These are phyloP conservation scores for Mesocentrotus franciscanus DNA, from an alignment of 53 echinoderm and acorn worm species.

Conservation along the genomic window DNA sequence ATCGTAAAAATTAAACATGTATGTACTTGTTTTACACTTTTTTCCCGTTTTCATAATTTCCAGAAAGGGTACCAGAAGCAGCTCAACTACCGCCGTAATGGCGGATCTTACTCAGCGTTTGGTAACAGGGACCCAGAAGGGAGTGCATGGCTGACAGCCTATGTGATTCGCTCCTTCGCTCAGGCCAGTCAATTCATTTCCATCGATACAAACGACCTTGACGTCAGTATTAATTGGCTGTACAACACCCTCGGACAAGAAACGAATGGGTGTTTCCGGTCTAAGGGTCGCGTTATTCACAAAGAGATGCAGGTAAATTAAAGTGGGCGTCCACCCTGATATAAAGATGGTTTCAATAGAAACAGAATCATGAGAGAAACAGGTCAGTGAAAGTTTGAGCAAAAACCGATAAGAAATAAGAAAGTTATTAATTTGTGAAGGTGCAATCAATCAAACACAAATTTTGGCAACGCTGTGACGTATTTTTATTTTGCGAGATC, in stretches of 20 bases:
- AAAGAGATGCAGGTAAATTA: constrained; percentile 77
- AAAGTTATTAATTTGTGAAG: too few relatives aligned
- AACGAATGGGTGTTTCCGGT: constrained; percentile 70
- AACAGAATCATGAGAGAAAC: too few relatives aligned
- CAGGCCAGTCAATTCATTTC: constrained; percentile 75
- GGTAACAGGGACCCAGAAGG: constrained; percentile 76
- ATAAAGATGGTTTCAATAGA: too few relatives aligned
- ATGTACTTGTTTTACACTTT: not conserved
- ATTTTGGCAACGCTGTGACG: too few relatives aligned
- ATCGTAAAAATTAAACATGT: too few relatives aligned
- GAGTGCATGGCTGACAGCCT: constrained; percentile 93
- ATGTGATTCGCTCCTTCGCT: constrained; percentile 80
- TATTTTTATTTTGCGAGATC: too few relatives aligned
- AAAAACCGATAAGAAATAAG: too few relatives aligned
- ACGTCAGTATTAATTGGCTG: constrained; percentile 73
- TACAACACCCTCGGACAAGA: constrained; percentile 58
- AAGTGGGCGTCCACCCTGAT: not conserved
- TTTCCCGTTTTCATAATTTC: not conserved
- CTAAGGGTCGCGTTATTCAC: constrained; percentile 77
- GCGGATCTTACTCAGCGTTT: constrained; percentile 85
- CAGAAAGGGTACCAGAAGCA: constrained; percentile 83
- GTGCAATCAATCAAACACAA: too few relatives aligned
- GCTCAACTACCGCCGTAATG: constrained; percentile 72
- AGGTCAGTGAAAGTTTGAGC: too few relatives aligned
- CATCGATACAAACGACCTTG: constrained; percentile 71